These are phyloP conservation scores for Malthinus seriepunctatus DNA, from an alignment of 2,888 invertebrate genomes.

Conservation along the genomic window DNA sequence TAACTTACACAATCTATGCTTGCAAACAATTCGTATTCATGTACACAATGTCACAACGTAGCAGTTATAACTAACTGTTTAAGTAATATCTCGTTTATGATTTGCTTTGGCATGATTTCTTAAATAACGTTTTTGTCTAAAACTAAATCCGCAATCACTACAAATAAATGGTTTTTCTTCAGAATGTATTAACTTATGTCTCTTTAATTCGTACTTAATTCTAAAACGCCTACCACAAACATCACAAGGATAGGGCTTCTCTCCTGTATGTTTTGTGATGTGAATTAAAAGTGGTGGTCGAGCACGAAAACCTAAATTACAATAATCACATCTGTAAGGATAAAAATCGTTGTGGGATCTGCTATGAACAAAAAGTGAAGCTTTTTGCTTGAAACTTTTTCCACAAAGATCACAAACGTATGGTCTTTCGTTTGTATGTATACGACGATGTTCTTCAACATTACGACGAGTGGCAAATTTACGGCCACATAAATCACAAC, in stretches of 20 bases:
- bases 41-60: background rate
- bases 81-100: constrained; percentile 40
- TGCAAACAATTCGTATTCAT: too few relatives aligned
- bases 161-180: constrained; percentile 59
- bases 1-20: too few relatives aligned
- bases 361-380: constrained; percentile 65
- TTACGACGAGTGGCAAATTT: constrained; percentile 66
- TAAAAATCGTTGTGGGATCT: constrained; percentile 61
- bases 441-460: constrained; percentile 62
- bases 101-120: constrained; percentile 57
- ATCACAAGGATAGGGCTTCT: constrained; percentile 63
- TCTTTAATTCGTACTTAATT: constrained; percentile 62
- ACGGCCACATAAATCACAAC: constrained; percentile 61
- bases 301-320: constrained; percentile 64
- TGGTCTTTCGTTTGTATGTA: constrained; percentile 64
- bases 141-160: constrained; percentile 53
- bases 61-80: background rate
- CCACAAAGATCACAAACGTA: constrained; percentile 64
- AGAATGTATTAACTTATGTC: constrained; percentile 59
- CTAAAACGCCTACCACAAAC: constrained; percentile 62
- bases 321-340: constrained; percentile 63
- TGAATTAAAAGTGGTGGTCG: constrained; percentile 62
- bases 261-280: constrained; percentile 64
- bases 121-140: constrained; percentile 59
- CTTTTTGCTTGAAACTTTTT: constrained; percentile 68